phyloP scores from a whole-genome alignment of 2,113 vertebrate genomes.

The Erinaceus europaeus region DNA sequence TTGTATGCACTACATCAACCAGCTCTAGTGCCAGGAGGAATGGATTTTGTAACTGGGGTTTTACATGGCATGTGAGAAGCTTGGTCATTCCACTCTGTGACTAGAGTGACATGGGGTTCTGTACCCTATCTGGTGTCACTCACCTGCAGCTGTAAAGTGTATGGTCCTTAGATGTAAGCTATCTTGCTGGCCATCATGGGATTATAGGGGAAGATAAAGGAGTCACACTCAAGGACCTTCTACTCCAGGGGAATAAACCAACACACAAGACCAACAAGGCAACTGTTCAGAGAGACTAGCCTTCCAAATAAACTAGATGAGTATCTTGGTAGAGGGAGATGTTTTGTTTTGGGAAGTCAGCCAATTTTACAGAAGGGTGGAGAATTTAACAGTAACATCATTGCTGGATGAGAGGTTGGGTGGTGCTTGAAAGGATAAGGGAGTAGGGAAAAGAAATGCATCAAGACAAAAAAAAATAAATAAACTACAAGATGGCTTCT shows the following conservation, averaged over 20 bases:
- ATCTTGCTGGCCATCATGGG: background rate
- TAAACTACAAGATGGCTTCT: background rate
- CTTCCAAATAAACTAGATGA: background rate
- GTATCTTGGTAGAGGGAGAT: background rate
- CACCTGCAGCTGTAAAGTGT: background rate
- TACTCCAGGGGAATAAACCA: background rate
- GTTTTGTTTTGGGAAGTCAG: background rate
- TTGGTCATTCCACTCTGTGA: background rate
- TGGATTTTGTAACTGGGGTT: background rate
- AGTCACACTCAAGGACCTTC: background rate
- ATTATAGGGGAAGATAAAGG: background rate
- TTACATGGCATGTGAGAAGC: background rate
- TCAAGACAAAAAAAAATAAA: background rate
- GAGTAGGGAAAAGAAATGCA: background rate
- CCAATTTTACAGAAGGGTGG: background rate
- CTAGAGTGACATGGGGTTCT: background rate
- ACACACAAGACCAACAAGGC: background rate
- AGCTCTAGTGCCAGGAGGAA: accelerated
- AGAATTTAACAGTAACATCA: background rate
- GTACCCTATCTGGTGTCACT: background rate
- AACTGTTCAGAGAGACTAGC: background rate
- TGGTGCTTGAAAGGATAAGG: background rate
- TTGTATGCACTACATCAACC: background rate
- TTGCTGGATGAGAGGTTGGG: background rate
- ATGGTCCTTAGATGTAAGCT: background rate